Conservation (phyloP, 2,888 invertebrate species). For the Lamproptera curius region DNA sequence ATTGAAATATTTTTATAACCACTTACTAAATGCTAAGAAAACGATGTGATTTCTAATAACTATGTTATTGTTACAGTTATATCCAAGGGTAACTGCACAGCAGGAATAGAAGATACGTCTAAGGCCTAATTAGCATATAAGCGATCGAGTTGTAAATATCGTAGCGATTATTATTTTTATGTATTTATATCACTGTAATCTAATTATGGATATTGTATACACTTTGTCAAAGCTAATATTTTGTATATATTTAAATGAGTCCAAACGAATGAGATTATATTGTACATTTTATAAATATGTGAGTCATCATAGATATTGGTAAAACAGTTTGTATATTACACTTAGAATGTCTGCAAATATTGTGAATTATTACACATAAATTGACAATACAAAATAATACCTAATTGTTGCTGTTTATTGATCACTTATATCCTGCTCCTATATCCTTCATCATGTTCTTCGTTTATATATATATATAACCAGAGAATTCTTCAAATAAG, state of each 20-base stretch:
- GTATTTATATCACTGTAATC: constrained; percentile 74
- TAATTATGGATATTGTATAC: constrained; percentile 71
- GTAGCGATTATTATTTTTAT: constrained; percentile 70
- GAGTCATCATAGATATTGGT: constrained; percentile 71
- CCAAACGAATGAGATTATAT: constrained; percentile 77
- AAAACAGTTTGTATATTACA: constrained; percentile 66
- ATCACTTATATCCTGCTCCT: neutral
- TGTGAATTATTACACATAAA: constrained; percentile 74
- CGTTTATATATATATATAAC: too few species aligned
- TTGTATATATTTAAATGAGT: constrained; percentile 72
- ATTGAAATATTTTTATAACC: too few species aligned
- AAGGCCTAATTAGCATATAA: constrained; percentile 52
- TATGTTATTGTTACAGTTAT: constrained; percentile 69
- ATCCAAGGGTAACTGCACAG: constrained; percentile 81
- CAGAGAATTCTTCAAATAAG: too few species aligned
- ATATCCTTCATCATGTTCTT: too few species aligned
- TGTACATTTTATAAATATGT: constrained; percentile 75
- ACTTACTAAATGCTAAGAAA: too few species aligned
- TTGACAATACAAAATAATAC: constrained; percentile 69
- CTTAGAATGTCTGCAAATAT: constrained; percentile 70
- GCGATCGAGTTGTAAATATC: constrained; percentile 55
- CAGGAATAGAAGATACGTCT: constrained; percentile 52
- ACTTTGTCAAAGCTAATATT: constrained; percentile 75
- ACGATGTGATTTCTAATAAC: too few species aligned
- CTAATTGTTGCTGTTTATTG: constrained; percentile 14